These are phyloP conservation scores for Amblyteles armatorius DNA, from an alignment of 2,888 invertebrate genomes.

Conservation along the genomic window DNA sequence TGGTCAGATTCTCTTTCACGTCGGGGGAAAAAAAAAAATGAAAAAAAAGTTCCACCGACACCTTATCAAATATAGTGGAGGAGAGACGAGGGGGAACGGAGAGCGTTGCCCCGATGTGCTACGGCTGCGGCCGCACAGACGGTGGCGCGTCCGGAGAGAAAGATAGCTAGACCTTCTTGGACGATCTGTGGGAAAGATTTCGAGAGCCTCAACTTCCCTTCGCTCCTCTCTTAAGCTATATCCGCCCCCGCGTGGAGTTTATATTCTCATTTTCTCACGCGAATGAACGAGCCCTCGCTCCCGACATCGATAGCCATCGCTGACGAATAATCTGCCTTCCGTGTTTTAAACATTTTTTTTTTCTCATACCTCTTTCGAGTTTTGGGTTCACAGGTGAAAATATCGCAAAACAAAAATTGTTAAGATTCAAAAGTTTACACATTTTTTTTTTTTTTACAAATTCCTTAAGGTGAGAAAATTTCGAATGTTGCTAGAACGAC, in stretches of 20 bases:
- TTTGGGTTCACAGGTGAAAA: background rate
- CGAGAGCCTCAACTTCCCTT: conserved; percentile 65
- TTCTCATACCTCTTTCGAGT: background rate
- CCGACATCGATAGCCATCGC: conserved; percentile 56
- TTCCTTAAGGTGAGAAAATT: too few species aligned
- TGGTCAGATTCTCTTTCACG: conserved; percentile 84
- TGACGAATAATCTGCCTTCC: background rate
- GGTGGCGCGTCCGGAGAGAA: conserved; percentile 53
- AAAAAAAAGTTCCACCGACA: conserved; percentile 67
- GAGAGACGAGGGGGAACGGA: conserved; percentile 41
- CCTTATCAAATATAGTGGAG: conserved; percentile 78
- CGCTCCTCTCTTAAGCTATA: conserved; percentile 60
- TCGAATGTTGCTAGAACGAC: too few species aligned
- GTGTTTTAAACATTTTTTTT: background rate
- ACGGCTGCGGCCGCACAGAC: conserved; percentile 58
- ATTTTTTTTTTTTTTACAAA: too few species aligned
- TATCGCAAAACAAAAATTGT: background rate
- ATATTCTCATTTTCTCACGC: conserved; percentile 66
- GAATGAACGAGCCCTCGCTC: conserved; percentile 48
- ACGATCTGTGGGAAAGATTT: conserved; percentile 70
- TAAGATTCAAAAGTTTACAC: background rate
- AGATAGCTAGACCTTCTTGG: conserved; percentile 55
- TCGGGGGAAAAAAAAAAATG: conserved; percentile 62
- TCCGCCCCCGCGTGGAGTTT: conserved; percentile 63
- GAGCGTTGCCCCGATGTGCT: conserved; percentile 54